Base-by-base conservation (phyloP, 2,797 vertebrate genomes). In the Glossophaga mutica region DNA sequence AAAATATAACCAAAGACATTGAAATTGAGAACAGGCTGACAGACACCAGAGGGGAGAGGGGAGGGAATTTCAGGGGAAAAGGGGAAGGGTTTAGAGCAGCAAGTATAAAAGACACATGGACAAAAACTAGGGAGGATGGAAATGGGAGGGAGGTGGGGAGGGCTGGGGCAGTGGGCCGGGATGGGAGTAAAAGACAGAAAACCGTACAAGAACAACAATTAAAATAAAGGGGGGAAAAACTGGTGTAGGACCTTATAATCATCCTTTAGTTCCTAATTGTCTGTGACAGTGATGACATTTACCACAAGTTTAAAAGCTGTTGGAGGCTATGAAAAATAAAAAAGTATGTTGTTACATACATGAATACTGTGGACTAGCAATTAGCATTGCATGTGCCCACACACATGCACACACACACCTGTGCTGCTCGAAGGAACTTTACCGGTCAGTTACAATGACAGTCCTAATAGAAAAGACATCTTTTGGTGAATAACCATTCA, bases 351-450 rank as follows among this genome's bases (percentile, higher is more conserved):
- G 11, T 70, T 82, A 79, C 19, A 5, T 42, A 15, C 55, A 4
- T 34, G 44, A 50, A 50, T 76, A 32, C 32, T 74, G 9, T 37
- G 62, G 48, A 48, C 73, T 37, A 22, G 55, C 46, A 74, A 39
- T 48, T 68, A 62, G 37, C 5, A 0, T 9, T 32, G 50, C 16
- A 24, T 9, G 24, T 16, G 15, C 0, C 1, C 1, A 8, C 0
- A 5, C 50, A 15, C 5, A 19, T 9, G 9, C 1, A 4, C 21
- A 6, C 67, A 24, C 67, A 39, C 68, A n/a, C 50, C 7, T 57
- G 46, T 52, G 22, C n/a, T 44, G 21, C 84, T 15, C 4, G 32
- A 92, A 65, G 32, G 50, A 89, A 32, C 78, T 57, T 65, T 48
- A 34, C 3, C 42, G n/a, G n/a, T 91, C 70, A 39, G 48, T 76